phyloP scores from a whole-genome alignment of 2,113 vertebrate species.

The Solea solea region DNA sequence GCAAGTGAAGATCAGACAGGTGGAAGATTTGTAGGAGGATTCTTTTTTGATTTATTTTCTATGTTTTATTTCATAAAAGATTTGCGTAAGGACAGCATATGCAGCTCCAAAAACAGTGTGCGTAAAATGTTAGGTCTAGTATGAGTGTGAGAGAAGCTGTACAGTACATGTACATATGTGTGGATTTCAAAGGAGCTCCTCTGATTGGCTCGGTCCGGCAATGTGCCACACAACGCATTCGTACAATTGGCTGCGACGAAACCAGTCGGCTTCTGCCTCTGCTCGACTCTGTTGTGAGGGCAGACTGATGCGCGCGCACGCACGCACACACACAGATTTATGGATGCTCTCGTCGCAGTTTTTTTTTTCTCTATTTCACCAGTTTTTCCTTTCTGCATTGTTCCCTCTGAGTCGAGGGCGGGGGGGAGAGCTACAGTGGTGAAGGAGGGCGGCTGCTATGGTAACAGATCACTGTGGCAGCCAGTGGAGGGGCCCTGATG shows the following conservation, averaged over 20 bases:
- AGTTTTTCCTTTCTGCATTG: slow-evolving; percentile 56
- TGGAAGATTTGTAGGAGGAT: not conserved
- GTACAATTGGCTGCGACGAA: slow-evolving; percentile 60
- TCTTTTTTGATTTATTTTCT: not conserved
- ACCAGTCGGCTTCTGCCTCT: slow-evolving; percentile 57
- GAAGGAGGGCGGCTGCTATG: slow-evolving; percentile 74
- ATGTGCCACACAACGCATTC: slow-evolving; percentile 53
- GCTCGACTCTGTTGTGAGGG: slow-evolving; percentile 69
- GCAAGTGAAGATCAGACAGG: slow-evolving; percentile 11
- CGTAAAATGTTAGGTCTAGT: slow-evolving; percentile 10
- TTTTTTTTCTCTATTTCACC: slow-evolving; percentile 34
- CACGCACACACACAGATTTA: slow-evolving; percentile 43
- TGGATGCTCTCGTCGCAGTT: slow-evolving; percentile 57
- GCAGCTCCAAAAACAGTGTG: slow-evolving; percentile 24
- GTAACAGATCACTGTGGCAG: slow-evolving; percentile 73
- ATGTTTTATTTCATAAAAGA: not conserved
- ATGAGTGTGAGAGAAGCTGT: not conserved
- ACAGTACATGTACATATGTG: not conserved
- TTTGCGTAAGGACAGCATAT: slow-evolving; percentile 15
- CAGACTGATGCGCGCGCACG: slow-evolving; percentile 55
- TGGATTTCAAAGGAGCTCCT: slow-evolving; percentile 12
- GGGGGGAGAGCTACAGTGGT: slow-evolving; percentile 36
- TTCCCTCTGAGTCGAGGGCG: slow-evolving; percentile 54
- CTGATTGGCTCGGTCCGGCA: slow-evolving; percentile 57
- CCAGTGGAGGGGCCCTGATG: slow-evolving; percentile 71